These are phyloP conservation scores for Trypoxylon attenuatum DNA, from an alignment of 2,888 invertebrate species.

Conservation along the genomic window DNA sequence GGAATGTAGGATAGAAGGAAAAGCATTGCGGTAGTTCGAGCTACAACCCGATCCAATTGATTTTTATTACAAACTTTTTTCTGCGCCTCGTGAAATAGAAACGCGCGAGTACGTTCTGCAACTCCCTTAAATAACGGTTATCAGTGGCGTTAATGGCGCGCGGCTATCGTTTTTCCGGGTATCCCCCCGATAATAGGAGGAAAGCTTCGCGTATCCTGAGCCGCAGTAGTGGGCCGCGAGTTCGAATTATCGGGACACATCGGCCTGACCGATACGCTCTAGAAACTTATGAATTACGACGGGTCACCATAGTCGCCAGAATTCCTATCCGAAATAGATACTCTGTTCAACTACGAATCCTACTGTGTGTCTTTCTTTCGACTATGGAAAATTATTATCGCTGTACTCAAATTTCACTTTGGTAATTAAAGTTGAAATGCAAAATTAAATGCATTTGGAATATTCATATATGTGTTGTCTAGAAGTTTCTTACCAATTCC, in stretches of 20 bases:
- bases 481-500: no score
- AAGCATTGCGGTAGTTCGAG: not conserved
- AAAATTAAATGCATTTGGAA: no score
- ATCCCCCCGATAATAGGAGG: conserved; percentile 49
- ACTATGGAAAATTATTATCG: no score
- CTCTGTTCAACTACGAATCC: no score
- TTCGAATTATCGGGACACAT: conserved; percentile 26
- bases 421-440: no score
- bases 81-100: conserved; percentile 41
- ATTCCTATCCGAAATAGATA: not conserved
- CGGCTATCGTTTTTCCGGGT: conserved; percentile 51
- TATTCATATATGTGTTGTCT: no score
- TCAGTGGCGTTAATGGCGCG: conserved; percentile 54
- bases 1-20: not conserved
- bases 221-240: not conserved
- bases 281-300: conserved; percentile 38
- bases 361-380: no score
- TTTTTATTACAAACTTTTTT: conserved; percentile 44
- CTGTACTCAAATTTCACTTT: no score
- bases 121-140: conserved; percentile 55
- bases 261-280: conserved; percentile 51
- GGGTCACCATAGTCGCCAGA: no score
- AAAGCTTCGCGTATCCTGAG: conserved; percentile 34
- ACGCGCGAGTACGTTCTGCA: not conserved
- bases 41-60: conserved; percentile 19